Evolutionary conservation across 2,888 invertebrate species (phyloP).

Genomic region (Anagyrus pseudococci): DNA sequence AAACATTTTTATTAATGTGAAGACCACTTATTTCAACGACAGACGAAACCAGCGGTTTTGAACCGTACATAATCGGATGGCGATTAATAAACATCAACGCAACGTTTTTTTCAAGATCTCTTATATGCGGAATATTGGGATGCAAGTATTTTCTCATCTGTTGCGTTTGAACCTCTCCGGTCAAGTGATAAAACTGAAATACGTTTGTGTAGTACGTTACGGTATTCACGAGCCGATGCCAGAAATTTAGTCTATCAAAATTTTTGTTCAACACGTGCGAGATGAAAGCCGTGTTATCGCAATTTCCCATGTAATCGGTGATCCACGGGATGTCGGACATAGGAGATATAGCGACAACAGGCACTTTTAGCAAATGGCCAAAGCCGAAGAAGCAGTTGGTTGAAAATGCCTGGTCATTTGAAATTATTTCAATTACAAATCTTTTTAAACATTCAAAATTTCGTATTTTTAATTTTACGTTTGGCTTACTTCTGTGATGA

Average conservation of each 20-base stretch:
- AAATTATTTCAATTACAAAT: not conserved
- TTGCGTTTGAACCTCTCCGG: constrained; percentile 33
- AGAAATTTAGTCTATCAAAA: constrained; percentile 28
- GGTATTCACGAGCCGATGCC: constrained; percentile 32
- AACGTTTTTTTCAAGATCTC: constrained; percentile 41
- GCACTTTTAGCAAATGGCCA: constrained; percentile 65
- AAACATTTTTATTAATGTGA: constrained; percentile 38
- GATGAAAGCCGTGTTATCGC: constrained; percentile 68
- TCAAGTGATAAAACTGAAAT: not conserved
- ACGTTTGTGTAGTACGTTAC: constrained; percentile 26
- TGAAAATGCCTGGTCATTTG: constrained; percentile 58
- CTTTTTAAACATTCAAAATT: too few relatives aligned
- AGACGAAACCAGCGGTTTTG: constrained; percentile 34
- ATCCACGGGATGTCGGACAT: constrained; percentile 67
- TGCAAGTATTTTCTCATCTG: constrained; percentile 43
- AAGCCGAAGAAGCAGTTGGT: constrained; percentile 69
- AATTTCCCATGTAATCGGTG: constrained; percentile 65
- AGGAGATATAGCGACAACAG: constrained; percentile 67
- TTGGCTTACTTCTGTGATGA: not conserved
- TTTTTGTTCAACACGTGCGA: constrained; percentile 55
- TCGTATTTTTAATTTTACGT: too few relatives aligned
- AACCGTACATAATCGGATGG: constrained; percentile 38
- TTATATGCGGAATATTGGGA: constrained; percentile 41
- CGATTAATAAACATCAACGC: constrained; percentile 40
- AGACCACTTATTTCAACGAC: constrained; percentile 42